A percentile compares a stretch with the other conserved stretches of the same genome.
These are phyloP conservation scores for Cyaniris semiargus DNA, from an alignment of 2,888 invertebrate genomes.

Conservation along the genomic window DNA sequence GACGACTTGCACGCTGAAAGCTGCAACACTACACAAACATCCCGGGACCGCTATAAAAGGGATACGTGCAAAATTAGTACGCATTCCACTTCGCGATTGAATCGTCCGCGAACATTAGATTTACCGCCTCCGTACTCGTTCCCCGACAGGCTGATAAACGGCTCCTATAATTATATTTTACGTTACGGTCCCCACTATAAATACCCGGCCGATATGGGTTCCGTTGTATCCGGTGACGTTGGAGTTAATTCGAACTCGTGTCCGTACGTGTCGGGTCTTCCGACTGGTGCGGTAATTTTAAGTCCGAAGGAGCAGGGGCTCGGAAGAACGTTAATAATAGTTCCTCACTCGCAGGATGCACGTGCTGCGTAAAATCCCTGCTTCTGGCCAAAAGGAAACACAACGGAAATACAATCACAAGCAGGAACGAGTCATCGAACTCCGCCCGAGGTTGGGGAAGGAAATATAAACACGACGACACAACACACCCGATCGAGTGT, in stretches of 20 bases:
- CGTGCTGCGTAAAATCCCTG: slow-evolving; percentile 59
- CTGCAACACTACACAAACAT: slow-evolving; percentile 46
- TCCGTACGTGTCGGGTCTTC: slow-evolving; percentile 5
- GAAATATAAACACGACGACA: slow-evolving; percentile 59
- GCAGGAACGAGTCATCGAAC: slow-evolving; percentile 66
- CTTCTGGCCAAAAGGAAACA: slow-evolving; percentile 61
- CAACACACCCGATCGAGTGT: slow-evolving; percentile 59
- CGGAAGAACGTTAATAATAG: slow-evolving; percentile 38
- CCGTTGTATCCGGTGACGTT: slow-evolving; percentile 34
- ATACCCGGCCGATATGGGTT: slow-evolving; percentile 62
- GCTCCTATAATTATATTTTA: slow-evolving; percentile 79
- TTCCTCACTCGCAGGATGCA: slow-evolving; percentile 51
- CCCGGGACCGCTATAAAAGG: background rate
- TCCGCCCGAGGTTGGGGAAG: slow-evolving; percentile 65
- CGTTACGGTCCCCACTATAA: slow-evolving; percentile 75
- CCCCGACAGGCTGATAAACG: slow-evolving; percentile 77
- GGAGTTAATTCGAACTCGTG: slow-evolving; percentile 25
- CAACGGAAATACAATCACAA: slow-evolving; percentile 69
- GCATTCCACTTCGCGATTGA: slow-evolving; percentile 71
- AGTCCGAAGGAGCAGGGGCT: slow-evolving; percentile 16
- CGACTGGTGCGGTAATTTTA: slow-evolving; percentile 1
- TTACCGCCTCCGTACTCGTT: slow-evolving; percentile 70
- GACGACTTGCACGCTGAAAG: slow-evolving; percentile 44
- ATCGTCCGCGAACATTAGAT: slow-evolving; percentile 69
- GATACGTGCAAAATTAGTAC: slow-evolving; percentile 20